Percentiles rank a stretch among this genome's conserved stretches.
These are phyloP conservation scores for Sebastes cheni DNA, from an alignment of 2,797 vertebrate species.

Conservation along the genomic window DNA sequence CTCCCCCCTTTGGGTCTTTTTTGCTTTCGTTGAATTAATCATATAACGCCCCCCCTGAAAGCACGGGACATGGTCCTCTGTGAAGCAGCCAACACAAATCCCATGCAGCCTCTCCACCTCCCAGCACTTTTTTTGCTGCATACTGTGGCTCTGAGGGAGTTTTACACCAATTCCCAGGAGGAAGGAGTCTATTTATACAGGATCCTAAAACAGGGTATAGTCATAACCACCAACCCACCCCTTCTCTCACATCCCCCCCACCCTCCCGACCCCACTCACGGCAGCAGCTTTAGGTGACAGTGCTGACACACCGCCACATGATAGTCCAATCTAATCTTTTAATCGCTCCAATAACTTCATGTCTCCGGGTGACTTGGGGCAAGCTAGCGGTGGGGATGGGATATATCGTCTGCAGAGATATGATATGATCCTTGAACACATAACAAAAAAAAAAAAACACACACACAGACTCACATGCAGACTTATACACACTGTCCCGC, in stretches of 20 bases:
- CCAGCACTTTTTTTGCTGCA: slow-evolving; percentile 42
- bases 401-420: slow-evolving; percentile 70
- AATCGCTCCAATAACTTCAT: slow-evolving; percentile 74
- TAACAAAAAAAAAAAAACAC: slow-evolving; percentile 16
- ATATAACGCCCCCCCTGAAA: slow-evolving; percentile 21
- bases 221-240: slow-evolving; percentile 5
- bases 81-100: slow-evolving; percentile 49
- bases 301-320: slow-evolving; percentile 65
- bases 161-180: slow-evolving; percentile 66
- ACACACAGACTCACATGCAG: slow-evolving; percentile 46
- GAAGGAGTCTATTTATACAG: slow-evolving; percentile 67
- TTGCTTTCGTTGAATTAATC: slow-evolving; percentile 52
- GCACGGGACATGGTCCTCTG: slow-evolving; percentile 32
- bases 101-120: slow-evolving; percentile 51
- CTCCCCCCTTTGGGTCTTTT: neutral
- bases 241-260: neutral
- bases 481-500: slow-evolving; percentile 46
- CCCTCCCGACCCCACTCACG: neutral
- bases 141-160: slow-evolving; percentile 49
- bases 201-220: slow-evolving; percentile 57
- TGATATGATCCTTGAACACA: slow-evolving; percentile 70
- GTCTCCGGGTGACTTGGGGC: slow-evolving; percentile 64
- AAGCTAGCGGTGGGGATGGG: slow-evolving; percentile 35
- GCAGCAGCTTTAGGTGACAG: slow-evolving; percentile 66
- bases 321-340: slow-evolving; percentile 78